A percentile compares a stretch with the other conserved stretches of the same genome.
These are phyloP conservation scores for Limnothrissa miodon DNA, from an alignment of 2,113 vertebrate species.

Conservation along the genomic window DNA sequence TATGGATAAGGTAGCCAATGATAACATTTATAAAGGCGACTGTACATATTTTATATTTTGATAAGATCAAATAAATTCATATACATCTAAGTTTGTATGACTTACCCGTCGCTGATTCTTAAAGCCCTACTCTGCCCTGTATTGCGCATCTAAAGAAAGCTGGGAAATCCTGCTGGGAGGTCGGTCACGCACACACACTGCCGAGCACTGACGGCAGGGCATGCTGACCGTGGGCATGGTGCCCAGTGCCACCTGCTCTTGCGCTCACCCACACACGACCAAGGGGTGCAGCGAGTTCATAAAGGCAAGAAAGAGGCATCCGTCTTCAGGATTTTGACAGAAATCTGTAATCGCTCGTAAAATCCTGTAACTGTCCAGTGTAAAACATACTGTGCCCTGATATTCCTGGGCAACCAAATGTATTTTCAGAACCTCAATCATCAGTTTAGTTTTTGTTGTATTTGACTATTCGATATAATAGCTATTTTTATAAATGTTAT, in stretches of 20 bases:
- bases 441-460: neutral
- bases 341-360: neutral
- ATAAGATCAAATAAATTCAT: no score
- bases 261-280: slow-evolving; percentile 16
- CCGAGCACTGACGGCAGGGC: slow-evolving; percentile 19
- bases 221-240: slow-evolving; percentile 39
- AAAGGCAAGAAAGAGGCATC: slow-evolving; percentile 6
- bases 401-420: neutral
- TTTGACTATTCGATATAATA: no score
- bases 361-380: neutral
- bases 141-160: neutral
- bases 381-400: neutral
- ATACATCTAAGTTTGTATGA: no score
- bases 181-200: slow-evolving; percentile 29
- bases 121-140: neutral
- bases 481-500: no score
- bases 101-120: no score
- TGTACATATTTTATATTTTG: no score
- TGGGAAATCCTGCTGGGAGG: slow-evolving; percentile 16
- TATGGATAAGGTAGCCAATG: no score
- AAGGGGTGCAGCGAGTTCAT: neutral
- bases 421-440: neutral
- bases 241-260: slow-evolving; percentile 26
- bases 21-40: no score
- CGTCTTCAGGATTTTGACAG: neutral